Percentiles rank a stretch among this genome's conserved stretches.
These are phyloP conservation scores for Astropecten irregularis DNA, from an alignment of 53 echinoderm and acorn worm genomes.

Conservation along the genomic window DNA sequence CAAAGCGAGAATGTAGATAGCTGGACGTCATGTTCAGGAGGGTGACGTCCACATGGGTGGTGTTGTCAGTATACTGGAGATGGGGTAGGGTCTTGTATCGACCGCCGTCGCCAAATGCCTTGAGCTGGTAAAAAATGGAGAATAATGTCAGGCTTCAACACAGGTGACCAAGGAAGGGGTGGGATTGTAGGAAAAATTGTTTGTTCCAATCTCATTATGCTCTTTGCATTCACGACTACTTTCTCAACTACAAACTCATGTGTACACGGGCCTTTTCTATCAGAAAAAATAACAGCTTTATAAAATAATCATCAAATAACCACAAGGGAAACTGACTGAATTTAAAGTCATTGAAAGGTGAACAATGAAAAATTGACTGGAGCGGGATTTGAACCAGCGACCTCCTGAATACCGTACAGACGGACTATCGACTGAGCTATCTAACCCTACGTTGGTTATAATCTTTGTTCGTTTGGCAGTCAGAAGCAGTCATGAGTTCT, in stretches of 20 bases:
- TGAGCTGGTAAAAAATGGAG: slow-evolving; percentile 72
- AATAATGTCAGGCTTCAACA: no score
- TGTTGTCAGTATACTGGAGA: slow-evolving; percentile 76
- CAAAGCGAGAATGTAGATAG: slow-evolving; percentile 69
- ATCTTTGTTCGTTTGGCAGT: no score
- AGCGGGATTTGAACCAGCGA: neutral
- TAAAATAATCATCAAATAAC: no score
- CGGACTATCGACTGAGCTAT: neutral
- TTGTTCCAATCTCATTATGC: neutral
- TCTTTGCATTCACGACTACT: neutral
- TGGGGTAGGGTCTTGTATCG: slow-evolving; percentile 64
- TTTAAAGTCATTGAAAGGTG: no score
- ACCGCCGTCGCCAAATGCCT: slow-evolving; percentile 56
- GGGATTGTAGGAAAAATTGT: no score
- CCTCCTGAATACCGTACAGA: neutral
- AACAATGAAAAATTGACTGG: neutral
- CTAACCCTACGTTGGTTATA: neutral
- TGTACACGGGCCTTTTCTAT: no score
- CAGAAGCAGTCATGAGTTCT: no score
- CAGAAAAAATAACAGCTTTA: no score
- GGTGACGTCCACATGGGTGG: slow-evolving; percentile 77
- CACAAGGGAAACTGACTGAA: no score
- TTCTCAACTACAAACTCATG: neutral
- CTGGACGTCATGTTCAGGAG: slow-evolving; percentile 58
- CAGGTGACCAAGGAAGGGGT: no score